A percentile compares a stretch with the other conserved stretches of the same genome.
These are phyloP conservation scores for Trisateles emortualis DNA, from an alignment of 2,888 invertebrate genomes.

Conservation along the genomic window DNA sequence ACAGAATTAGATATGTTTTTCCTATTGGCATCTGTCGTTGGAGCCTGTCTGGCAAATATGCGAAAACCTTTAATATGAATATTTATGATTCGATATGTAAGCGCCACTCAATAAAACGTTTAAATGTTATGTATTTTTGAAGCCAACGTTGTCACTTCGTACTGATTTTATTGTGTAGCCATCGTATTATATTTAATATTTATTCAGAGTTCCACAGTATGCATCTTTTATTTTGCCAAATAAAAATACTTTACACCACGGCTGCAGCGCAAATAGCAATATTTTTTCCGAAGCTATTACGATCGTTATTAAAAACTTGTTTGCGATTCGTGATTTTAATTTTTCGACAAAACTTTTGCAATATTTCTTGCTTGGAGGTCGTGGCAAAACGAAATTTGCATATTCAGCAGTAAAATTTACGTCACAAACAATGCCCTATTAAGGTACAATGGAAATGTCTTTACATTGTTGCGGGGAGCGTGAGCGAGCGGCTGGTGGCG, in stretches of 20 bases:
- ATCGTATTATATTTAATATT: slow-evolving; percentile 17
- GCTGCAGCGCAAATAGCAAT: slow-evolving; percentile 36
- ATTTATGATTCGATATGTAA: slow-evolving; percentile 60
- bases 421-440: slow-evolving; percentile 84
- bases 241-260: slow-evolving; percentile 33
- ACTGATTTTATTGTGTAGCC: slow-evolving; percentile 39
- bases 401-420: slow-evolving; percentile 83
- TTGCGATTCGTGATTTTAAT: slow-evolving; percentile 79
- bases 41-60: slow-evolving; percentile 50
- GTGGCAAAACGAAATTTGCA: slow-evolving; percentile 80
- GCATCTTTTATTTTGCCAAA: slow-evolving; percentile 29
- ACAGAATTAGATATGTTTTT: slow-evolving; percentile 13
- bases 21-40: slow-evolving; percentile 10
- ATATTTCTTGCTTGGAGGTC: slow-evolving; percentile 80
- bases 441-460: slow-evolving; percentile 83
- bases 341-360: slow-evolving; percentile 80
- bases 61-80: slow-evolving; percentile 58
- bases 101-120: slow-evolving; percentile 60
- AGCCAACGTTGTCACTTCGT: slow-evolving; percentile 45
- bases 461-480: slow-evolving; percentile 76
- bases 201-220: slow-evolving; percentile 9
- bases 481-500: slow-evolving; percentile 36
- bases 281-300: slow-evolving; percentile 57
- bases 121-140: slow-evolving; percentile 42
- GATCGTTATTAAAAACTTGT: slow-evolving; percentile 69